A percentile compares a stretch with the other conserved stretches of the same genome.
phyloP scores from a whole-genome alignment of 2,797 vertebrate genomes.

The Salarias fasciatus region DNA sequence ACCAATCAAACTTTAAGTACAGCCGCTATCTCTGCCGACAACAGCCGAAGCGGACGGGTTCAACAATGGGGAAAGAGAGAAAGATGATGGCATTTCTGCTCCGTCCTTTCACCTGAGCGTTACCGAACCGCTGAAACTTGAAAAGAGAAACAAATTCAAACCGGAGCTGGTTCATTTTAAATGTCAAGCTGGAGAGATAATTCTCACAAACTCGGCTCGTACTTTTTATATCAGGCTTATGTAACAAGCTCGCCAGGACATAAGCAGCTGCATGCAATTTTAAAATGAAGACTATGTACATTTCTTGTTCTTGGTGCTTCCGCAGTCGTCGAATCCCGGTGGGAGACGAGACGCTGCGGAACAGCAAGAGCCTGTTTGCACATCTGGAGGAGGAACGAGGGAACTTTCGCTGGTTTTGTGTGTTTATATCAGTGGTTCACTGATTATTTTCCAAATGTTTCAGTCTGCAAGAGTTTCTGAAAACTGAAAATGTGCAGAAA shows the following conservation, averaged over 20 bases:
- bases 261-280: not conserved
- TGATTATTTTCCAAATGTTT: too few species aligned
- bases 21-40: constrained; percentile 26
- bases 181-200: too few species aligned
- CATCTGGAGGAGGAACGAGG: too few species aligned
- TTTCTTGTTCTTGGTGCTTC: not conserved
- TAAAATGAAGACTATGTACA: not conserved
- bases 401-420: too few species aligned
- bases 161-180: too few species aligned
- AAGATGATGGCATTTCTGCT: not conserved
- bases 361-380: too few species aligned
- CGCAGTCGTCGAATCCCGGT: not conserved
- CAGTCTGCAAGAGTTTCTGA: too few species aligned
- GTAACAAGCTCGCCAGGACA: too few species aligned
- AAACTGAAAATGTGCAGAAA: too few species aligned
- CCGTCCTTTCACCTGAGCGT: not conserved
- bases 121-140: too few species aligned
- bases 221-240: not conserved
- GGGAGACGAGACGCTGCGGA: not conserved
- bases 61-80: constrained; percentile 1
- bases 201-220: not conserved
- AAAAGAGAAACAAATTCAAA: too few species aligned
- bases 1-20: constrained; percentile 46
- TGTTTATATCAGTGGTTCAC: too few species aligned
- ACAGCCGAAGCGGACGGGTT: constrained; percentile 27